Conservation (phyloP, 2,113 vertebrate species). For the Origma solitaria region DNA sequence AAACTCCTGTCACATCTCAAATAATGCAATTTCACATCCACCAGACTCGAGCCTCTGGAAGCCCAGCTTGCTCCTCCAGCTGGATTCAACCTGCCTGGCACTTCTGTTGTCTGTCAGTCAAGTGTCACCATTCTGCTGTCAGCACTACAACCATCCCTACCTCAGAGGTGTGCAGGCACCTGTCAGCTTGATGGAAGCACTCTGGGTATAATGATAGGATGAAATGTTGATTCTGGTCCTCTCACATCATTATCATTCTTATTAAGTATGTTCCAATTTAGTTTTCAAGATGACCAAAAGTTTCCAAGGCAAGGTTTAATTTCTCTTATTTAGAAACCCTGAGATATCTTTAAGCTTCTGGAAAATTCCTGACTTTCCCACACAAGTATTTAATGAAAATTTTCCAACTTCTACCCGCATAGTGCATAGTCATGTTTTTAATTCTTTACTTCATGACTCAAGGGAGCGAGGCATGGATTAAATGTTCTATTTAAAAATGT, state of each 20-base stretch:
- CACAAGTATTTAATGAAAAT: background rate
- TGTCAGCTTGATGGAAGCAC: background rate
- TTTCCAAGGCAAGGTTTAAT: background rate
- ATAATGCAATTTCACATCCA: background rate
- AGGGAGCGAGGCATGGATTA: background rate
- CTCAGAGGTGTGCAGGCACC: background rate
- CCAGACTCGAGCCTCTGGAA: background rate
- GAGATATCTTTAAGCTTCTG: background rate
- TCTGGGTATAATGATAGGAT: background rate
- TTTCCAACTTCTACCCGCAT: background rate
- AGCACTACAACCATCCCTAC: background rate
- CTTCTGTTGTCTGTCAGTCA: background rate
- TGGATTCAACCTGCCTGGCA: background rate
- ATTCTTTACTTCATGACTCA: background rate
- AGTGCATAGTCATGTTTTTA: background rate
- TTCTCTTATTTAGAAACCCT: background rate
- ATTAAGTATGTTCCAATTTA: background rate
- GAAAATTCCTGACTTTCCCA: background rate
- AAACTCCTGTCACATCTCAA: background rate
- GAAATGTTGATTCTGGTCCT: background rate
- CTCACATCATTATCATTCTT: background rate
- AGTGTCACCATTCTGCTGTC: background rate
- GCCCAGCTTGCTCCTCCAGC: background rate
- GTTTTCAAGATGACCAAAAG: background rate
- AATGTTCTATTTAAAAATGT: background rate